phyloP scores from a whole-genome alignment of 2,113 vertebrate species.

The Vulpes lagopus region DNA sequence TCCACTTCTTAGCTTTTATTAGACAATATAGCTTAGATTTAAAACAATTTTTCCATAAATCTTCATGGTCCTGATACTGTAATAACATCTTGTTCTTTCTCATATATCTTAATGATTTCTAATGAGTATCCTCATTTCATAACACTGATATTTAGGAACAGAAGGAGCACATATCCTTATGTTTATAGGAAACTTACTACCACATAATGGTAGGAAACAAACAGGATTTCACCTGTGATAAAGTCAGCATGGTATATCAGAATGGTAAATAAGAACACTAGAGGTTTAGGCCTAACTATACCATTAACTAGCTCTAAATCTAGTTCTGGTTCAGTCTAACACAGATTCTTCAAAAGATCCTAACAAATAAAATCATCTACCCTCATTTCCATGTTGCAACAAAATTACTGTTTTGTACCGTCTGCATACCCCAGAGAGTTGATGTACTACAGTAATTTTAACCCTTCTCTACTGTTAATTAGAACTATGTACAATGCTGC shows the following conservation, averaged over 20 bases:
- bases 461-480: background rate
- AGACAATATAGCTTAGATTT: background rate
- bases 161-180: background rate
- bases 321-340: background rate
- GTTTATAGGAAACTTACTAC: background rate
- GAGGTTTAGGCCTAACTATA: background rate
- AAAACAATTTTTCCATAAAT: background rate
- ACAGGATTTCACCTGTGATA: background rate
- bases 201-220: background rate
- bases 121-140: background rate
- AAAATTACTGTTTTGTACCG: background rate
- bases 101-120: background rate
- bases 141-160: background rate
- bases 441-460: background rate
- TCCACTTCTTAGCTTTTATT: background rate
- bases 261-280: background rate
- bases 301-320: background rate
- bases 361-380: background rate
- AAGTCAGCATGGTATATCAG: background rate
- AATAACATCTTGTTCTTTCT: conserved; percentile 31
- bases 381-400: background rate
- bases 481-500: background rate
- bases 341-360: background rate
- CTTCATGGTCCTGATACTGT: background rate
- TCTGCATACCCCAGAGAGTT: background rate